A percentile compares a stretch with the other conserved stretches of the same genome.
Conservation (phyloP, 2,797 vertebrate genomes). For the Chelon auratus region DNA sequence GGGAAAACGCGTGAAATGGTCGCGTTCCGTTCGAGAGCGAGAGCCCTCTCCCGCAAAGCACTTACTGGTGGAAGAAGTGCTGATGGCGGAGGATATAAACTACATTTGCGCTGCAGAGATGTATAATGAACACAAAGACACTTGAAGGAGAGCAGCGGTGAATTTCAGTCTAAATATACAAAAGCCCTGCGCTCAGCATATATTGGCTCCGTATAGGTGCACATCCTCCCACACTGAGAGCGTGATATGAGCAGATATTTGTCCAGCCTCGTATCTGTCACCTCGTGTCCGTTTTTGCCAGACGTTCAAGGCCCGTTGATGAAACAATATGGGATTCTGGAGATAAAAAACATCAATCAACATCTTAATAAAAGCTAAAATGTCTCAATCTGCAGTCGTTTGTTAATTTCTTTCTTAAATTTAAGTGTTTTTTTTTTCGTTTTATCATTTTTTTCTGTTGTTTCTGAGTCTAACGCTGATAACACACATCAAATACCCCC, state of each 20-base stretch:
- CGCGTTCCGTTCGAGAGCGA: conserved; percentile 27
- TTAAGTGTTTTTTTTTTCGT: too few species aligned
- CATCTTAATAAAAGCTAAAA: conserved; percentile 4
- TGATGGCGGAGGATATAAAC: conserved; percentile 49
- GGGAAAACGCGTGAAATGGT: conserved; percentile 11
- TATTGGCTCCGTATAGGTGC: conserved; percentile 50
- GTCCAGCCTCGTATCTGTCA: conserved; percentile 17
- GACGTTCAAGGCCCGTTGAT: too few species aligned
- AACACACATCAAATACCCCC: neutral
- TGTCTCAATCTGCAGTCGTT: conserved; percentile 14
- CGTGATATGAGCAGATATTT: conserved; percentile 13
- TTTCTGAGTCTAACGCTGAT: neutral
- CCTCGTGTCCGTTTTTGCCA: neutral
- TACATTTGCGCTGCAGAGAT: conserved; percentile 38
- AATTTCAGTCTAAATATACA: conserved; percentile 53
- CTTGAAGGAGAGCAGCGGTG: conserved; percentile 44
- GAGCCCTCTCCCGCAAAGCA: conserved; percentile 44
- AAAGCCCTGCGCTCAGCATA: conserved; percentile 52
- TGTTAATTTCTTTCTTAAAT: too few species aligned
- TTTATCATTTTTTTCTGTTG: neutral
- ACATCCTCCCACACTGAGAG: conserved; percentile 3
- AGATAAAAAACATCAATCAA: too few species aligned
- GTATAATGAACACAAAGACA: conserved; percentile 57
- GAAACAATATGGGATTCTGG: too few species aligned
- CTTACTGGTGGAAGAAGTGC: conserved; percentile 47